These are phyloP conservation scores for Drosophila tsacasi DNA, from an alignment of 1,140 invertebrate genomes.

Conservation along the genomic window DNA sequence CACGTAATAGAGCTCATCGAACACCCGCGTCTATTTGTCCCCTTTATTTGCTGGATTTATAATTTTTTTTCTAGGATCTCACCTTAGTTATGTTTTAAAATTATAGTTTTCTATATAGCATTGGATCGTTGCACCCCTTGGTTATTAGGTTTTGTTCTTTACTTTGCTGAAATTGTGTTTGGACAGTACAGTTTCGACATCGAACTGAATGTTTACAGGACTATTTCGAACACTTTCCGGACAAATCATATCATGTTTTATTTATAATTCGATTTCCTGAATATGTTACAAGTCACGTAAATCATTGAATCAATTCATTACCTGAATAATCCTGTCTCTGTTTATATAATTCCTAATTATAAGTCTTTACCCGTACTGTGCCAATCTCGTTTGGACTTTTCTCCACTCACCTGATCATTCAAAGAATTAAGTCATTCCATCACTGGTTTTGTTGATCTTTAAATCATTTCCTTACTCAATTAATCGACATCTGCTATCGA, in stretches of 20 bases:
- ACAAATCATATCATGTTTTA: slow-evolving; percentile 11
- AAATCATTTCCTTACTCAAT: not conserved
- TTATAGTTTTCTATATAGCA: not conserved
- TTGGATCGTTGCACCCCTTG: not conserved
- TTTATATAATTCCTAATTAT: not conserved
- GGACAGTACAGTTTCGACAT: slow-evolving; percentile 14
- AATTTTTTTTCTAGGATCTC: not conserved
- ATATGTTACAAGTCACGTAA: slow-evolving; percentile 12
- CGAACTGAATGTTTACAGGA: slow-evolving; percentile 5
- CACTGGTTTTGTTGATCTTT: not conserved
- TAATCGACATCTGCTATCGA: not conserved
- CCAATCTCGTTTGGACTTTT: not conserved
- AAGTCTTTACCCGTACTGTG: not conserved
- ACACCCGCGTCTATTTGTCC: slow-evolving; percentile 12
- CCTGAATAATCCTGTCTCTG: not conserved
- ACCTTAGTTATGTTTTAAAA: not conserved
- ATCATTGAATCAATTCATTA: not conserved
- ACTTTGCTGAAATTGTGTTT: slow-evolving; percentile 6
- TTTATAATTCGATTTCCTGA: slow-evolving; percentile 11
- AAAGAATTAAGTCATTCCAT: not conserved
- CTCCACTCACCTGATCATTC: not conserved
- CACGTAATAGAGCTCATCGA: slow-evolving; percentile 12
- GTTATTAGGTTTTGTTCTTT: slow-evolving; percentile 1
- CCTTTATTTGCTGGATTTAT: slow-evolving; percentile 6
- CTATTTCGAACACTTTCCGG: not conserved